Evolutionary conservation across 2,113 vertebrate genomes (phyloP), one percentile per base, ranked within the genome.

Genomic region (Ctenomys sociabilis): DNA sequence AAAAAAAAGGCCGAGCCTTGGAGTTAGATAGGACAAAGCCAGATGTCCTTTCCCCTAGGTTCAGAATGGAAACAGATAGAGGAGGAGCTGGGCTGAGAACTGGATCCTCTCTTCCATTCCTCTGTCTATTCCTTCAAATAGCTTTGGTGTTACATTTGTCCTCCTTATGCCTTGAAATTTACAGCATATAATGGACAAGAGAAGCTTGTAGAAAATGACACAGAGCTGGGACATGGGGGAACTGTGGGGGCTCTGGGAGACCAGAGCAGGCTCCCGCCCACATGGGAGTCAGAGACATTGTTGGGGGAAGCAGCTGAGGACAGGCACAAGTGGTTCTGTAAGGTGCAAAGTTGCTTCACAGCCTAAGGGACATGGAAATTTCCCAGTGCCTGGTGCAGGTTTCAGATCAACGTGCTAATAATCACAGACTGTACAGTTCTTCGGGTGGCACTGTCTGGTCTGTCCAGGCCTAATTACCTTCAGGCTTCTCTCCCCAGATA

Each of bases 401-500:
- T 63, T 96, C 83, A 89, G 73, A 43, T 35, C 37, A 91, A 75
- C 45, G 16, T 63, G 63, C 61, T 94, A 81, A 89, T 54, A 59
- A 87, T 78, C 80, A 81, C 66, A 93, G 73, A 78, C 30, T 88
- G 90, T 57, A 40, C 80, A 52, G 37, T 82, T 97, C 72, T 70
- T 88, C 88, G 70, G 43, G 80, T 19, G 3, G 19, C 3, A 57
- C 0, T 49, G 43, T 89, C 88, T 96, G 61, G 57, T 80, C 35
- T 93, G 24, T 63, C n/a, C 5, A 35, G 68, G 32, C 88, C 78
- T 96, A 86, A 94, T 86, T 93, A 89, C 10, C 57, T 96, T 43
- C n/a, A 94, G 63, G 21, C 13, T 21, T 35, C 43, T 93, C 37
- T 82, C 73, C 64, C 86, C 63, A 82, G 32, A 40, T 88, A 68